Evolutionary conservation across 2,888 invertebrate species (phyloP).

Genomic region (Yponomeuta malinellus): DNA sequence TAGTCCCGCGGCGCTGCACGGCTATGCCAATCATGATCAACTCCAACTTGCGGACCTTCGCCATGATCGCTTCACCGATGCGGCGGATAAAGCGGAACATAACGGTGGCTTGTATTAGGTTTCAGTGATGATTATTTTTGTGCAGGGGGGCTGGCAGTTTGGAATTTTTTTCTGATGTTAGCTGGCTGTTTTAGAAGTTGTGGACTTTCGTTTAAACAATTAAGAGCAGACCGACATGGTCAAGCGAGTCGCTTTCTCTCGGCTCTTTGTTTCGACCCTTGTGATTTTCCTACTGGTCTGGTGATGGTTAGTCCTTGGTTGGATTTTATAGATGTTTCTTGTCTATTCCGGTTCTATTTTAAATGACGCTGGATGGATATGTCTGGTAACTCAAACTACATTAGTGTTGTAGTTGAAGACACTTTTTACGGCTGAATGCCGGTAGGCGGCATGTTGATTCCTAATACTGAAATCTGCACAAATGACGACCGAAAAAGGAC

Average conservation of each 20-base stretch:
- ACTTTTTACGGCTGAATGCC: slow-evolving; percentile 41
- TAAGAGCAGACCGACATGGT: too few relatives aligned
- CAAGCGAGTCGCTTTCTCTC: too few relatives aligned
- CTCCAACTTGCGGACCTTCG: slow-evolving; percentile 47
- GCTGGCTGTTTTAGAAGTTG: too few relatives aligned
- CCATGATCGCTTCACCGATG: slow-evolving; percentile 39
- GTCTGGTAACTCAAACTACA: background rate
- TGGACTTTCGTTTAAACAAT: too few relatives aligned
- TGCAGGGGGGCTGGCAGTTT: background rate
- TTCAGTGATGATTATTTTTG: background rate
- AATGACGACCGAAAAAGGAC: background rate
- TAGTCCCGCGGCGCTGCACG: slow-evolving; percentile 43
- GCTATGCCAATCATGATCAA: slow-evolving; percentile 45
- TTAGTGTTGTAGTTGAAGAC: background rate
- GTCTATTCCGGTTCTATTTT: background rate
- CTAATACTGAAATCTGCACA: background rate
- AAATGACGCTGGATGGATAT: background rate
- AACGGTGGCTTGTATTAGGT: slow-evolving; percentile 17
- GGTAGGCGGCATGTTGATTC: slow-evolving; percentile 33
- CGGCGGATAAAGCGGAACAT: slow-evolving; percentile 52
- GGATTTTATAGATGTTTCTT: too few relatives aligned
- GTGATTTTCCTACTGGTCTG: too few relatives aligned
- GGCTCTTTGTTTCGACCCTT: too few relatives aligned
- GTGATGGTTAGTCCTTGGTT: too few relatives aligned
- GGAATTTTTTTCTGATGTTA: slow-evolving; percentile 10